phyloP scores from a whole-genome alignment of 1,140 invertebrate species.

The Heliconius congener region DNA sequence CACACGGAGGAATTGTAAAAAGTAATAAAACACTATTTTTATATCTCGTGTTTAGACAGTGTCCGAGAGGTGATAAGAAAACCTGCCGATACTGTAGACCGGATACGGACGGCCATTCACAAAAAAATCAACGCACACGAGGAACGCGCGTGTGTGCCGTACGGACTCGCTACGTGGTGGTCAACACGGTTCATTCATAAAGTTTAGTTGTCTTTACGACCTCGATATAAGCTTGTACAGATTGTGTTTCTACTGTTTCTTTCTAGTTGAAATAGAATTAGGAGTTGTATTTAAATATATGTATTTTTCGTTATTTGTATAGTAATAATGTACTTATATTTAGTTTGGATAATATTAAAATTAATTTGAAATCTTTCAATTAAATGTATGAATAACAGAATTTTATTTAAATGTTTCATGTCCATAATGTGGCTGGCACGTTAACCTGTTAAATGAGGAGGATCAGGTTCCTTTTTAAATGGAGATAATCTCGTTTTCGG shows the following conservation, averaged over 20 bases:
- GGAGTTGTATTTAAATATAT: neutral
- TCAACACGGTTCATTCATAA: conserved; percentile 74
- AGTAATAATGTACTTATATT: too few relatives aligned
- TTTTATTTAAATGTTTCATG: conserved; percentile 14
- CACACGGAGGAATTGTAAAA: conserved; percentile 64
- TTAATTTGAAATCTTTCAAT: neutral
- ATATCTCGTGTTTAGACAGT: conserved; percentile 79
- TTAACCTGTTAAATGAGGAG: conserved; percentile 44
- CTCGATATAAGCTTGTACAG: conserved; percentile 47
- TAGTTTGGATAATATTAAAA: too few relatives aligned
- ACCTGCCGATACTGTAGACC: conserved; percentile 73
- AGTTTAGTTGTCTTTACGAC: conserved; percentile 64
- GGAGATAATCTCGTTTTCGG: conserved; percentile 48
- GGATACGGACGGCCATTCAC: conserved; percentile 79
- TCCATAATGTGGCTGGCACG: conserved; percentile 37
- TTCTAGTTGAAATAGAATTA: neutral
- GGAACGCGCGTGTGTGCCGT: conserved; percentile 24
- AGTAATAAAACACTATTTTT: conserved; percentile 79
- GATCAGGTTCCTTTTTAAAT: conserved; percentile 49
- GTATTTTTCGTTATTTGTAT: too few relatives aligned
- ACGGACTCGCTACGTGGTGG: conserved; percentile 14
- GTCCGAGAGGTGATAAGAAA: conserved; percentile 76
- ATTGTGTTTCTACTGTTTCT: neutral
- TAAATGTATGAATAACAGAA: neutral
- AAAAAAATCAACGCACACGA: conserved; percentile 69